A percentile compares a stretch with the other conserved stretches of the same genome.
These are phyloP conservation scores for Styela clava DNA, from an alignment of 23 tunicate species.

Conservation along the genomic window DNA sequence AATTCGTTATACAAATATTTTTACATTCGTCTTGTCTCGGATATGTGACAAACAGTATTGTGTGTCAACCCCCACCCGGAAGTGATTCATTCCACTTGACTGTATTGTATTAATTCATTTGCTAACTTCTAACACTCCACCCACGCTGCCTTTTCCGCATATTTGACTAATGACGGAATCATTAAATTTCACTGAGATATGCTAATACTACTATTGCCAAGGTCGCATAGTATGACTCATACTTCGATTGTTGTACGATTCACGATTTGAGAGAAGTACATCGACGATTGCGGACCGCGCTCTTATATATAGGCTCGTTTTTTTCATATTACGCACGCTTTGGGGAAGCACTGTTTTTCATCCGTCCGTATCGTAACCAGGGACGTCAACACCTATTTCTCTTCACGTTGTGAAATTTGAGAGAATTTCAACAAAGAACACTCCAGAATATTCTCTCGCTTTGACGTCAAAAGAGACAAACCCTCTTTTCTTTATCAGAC, in stretches of 20 bases:
- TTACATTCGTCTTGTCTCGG: neutral
- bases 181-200: neutral
- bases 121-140: neutral
- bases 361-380: neutral
- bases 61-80: neutral
- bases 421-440: neutral
- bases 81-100: neutral
- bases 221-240: neutral
- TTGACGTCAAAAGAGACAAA: neutral
- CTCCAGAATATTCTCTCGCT: constrained; percentile 15
- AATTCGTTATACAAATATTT: neutral
- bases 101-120: neutral
- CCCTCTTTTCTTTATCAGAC: neutral
- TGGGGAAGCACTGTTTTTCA: neutral
- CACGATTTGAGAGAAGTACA: neutral
- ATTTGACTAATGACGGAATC: neutral
- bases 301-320: neutral
- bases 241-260: neutral
- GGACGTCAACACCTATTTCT: constrained; percentile 10
- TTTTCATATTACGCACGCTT: neutral
- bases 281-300: neutral
- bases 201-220: neutral
- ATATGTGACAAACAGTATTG: neutral
- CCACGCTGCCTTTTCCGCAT: neutral
- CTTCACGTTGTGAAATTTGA: constrained; percentile 8